These are phyloP conservation scores for Hypotaenidia philippensis DNA, from an alignment of 2,797 vertebrate species.

Conservation along the genomic window DNA sequence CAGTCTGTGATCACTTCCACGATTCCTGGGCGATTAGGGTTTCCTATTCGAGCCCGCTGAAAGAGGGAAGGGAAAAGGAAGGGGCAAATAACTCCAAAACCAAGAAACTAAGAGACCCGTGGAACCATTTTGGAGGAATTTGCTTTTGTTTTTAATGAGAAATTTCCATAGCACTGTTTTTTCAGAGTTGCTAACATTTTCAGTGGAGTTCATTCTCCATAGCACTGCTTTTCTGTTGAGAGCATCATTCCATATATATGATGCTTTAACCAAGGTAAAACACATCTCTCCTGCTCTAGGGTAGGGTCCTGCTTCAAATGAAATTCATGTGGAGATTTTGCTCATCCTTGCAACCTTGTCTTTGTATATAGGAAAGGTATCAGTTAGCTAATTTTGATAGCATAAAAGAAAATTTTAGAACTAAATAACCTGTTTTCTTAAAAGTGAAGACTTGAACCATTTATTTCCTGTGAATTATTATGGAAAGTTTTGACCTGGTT, in stretches of 20 bases:
- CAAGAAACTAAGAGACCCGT: too few relatives aligned
- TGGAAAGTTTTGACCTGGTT: neutral
- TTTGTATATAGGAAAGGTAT: neutral
- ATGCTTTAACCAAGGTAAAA: neutral
- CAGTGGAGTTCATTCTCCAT: neutral
- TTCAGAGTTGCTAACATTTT: neutral
- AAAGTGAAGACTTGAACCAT: neutral
- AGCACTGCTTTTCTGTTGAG: neutral
- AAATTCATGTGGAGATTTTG: neutral
- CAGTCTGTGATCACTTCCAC: too few relatives aligned
- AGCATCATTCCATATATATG: fast-evolving
- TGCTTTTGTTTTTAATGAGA: neutral
- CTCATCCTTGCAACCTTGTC: neutral
- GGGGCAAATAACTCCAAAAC: too few relatives aligned
- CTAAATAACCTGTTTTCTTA: neutral
- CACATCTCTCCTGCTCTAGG: neutral
- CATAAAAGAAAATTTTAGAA: neutral
- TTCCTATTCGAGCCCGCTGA: too few relatives aligned
- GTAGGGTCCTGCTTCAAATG: neutral
- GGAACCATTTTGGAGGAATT: neutral
- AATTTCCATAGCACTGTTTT: neutral
- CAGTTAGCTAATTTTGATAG: neutral
- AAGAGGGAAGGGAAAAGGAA: neutral
- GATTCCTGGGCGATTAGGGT: too few relatives aligned
- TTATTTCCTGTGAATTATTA: conserved; percentile 1